Conservation (phyloP, 2,888 invertebrate species). For the Trichogramma evanescens region DNA sequence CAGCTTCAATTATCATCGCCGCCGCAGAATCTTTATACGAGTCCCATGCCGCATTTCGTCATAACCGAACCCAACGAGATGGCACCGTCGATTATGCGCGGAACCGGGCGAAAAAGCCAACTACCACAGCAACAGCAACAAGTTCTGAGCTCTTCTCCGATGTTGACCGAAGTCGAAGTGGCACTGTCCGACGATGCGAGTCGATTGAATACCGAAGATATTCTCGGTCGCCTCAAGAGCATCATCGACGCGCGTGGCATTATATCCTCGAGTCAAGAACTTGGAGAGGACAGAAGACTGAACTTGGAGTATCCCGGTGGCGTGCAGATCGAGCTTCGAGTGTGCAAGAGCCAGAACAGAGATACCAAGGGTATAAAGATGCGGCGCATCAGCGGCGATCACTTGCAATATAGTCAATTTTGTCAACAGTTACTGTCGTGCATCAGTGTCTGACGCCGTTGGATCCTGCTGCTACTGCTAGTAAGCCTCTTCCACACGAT, state of each 20-base stretch:
- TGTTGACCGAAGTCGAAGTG: conserved; percentile 57
- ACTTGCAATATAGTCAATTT: conserved; percentile 77
- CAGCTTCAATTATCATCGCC: no score
- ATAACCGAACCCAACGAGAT: conserved; percentile 69
- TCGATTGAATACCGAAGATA: conserved; percentile 69
- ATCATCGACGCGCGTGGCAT: conserved; percentile 68
- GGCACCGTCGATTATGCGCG: conserved; percentile 74
- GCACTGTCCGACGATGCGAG: conserved; percentile 74
- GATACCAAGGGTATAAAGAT: conserved; percentile 77
- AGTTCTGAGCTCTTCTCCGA: conserved; percentile 27
- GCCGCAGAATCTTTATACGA: conserved; percentile 29
- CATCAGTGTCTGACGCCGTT: conserved; percentile 62
- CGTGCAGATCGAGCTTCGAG: conserved; percentile 76
- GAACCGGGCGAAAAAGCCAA: conserved; percentile 55
- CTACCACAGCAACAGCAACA: conserved; percentile 18
- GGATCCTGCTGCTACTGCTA: conserved; percentile 22
- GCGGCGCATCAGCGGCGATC: conserved; percentile 81
- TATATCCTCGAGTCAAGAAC: conserved; percentile 50
- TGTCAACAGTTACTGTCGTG: conserved; percentile 83
- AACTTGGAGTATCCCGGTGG: conserved; percentile 75
- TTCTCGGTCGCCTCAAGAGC: conserved; percentile 71
- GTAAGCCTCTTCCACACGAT: neutral
- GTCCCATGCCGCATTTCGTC: conserved; percentile 52
- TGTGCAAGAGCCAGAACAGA: conserved; percentile 65
- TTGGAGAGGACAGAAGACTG: conserved; percentile 47